Evolutionary conservation across 2,888 invertebrate species (phyloP).

Genomic region (Acleris holmiana): DNA sequence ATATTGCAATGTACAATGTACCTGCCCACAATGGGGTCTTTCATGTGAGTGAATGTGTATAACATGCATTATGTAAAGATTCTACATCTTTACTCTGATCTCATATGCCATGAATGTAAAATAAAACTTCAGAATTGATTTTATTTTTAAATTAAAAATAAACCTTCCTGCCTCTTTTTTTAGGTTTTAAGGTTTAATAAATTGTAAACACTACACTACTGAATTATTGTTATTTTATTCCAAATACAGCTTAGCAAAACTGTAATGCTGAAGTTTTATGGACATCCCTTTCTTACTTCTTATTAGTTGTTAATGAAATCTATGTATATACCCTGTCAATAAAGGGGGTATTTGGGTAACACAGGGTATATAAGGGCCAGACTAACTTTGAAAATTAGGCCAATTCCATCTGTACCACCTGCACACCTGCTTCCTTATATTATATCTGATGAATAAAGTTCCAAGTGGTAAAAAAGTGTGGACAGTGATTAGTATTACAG

Average conservation of each 20-base stretch:
- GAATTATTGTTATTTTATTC: slow-evolving; percentile 16
- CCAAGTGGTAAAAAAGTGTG: too few species aligned
- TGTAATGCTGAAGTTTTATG: background rate
- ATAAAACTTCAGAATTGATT: slow-evolving; percentile 8
- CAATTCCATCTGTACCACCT: too few species aligned
- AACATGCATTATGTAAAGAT: slow-evolving; percentile 10
- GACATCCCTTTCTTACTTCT: too few species aligned
- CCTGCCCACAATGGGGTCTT: slow-evolving; percentile 8
- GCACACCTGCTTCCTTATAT: too few species aligned
- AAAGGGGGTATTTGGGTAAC: too few species aligned
- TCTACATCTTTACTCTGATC: slow-evolving; percentile 22
- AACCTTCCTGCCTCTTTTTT: slow-evolving; percentile 33
- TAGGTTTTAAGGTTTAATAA: slow-evolving; percentile 17
- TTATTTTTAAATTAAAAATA: slow-evolving; percentile 10
- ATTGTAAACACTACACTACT: slow-evolving; percentile 21
- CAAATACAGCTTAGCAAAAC: background rate
- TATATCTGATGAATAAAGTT: too few species aligned
- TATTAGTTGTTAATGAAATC: too few species aligned
- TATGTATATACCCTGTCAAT: too few species aligned
- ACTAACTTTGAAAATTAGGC: too few species aligned
- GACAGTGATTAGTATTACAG: too few species aligned
- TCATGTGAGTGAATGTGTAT: slow-evolving; percentile 21
- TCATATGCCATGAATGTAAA: slow-evolving; percentile 27
- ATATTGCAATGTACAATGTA: slow-evolving; percentile 1
- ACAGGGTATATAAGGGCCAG: too few species aligned